A percentile compares a stretch with the other conserved stretches of the same genome.
phyloP scores from a whole-genome alignment of 2,113 vertebrate genomes.

The Syngnathus typhle region DNA sequence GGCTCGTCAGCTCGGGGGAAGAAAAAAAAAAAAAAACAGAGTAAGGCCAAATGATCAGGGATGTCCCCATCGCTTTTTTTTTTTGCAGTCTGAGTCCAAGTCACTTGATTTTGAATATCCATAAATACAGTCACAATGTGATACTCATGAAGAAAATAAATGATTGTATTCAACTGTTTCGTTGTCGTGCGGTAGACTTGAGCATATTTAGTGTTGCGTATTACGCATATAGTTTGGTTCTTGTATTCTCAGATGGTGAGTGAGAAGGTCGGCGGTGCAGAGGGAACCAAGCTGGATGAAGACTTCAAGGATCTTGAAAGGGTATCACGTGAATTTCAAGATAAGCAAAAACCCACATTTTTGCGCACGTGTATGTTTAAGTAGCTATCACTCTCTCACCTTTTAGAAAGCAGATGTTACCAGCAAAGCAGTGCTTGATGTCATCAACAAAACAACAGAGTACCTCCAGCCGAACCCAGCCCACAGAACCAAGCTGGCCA shows the following conservation, averaged over 20 bases:
- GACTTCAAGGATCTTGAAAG: conserved; percentile 95
- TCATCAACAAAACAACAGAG: conserved; percentile 86
- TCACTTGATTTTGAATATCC: too few species aligned
- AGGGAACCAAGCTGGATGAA: conserved; percentile 95
- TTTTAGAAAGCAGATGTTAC: conserved; percentile 89
- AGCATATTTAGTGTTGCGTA: not conserved
- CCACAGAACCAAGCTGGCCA: conserved; percentile 86
- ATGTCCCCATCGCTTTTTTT: too few species aligned
- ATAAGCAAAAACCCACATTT: not conserved
- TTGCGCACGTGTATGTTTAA: not conserved
- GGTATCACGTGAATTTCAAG: conserved; percentile 59
- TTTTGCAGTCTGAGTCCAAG: not conserved
- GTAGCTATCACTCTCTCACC: not conserved
- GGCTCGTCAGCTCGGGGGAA: not conserved
- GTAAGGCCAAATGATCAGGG: not conserved
- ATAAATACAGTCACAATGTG: not conserved
- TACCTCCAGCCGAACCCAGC: conserved; percentile 91
- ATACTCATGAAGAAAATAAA: too few species aligned
- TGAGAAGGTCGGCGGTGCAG: conserved; percentile 94
- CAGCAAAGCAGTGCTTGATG: conserved; percentile 88
- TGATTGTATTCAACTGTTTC: too few species aligned
- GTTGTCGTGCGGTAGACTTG: too few species aligned
- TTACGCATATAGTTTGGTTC: not conserved
- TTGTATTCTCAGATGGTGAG: conserved; percentile 80
- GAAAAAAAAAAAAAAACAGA: not conserved